phyloP scores from a whole-genome alignment of 1,140 invertebrate species.

The Heliothis virescens region DNA sequence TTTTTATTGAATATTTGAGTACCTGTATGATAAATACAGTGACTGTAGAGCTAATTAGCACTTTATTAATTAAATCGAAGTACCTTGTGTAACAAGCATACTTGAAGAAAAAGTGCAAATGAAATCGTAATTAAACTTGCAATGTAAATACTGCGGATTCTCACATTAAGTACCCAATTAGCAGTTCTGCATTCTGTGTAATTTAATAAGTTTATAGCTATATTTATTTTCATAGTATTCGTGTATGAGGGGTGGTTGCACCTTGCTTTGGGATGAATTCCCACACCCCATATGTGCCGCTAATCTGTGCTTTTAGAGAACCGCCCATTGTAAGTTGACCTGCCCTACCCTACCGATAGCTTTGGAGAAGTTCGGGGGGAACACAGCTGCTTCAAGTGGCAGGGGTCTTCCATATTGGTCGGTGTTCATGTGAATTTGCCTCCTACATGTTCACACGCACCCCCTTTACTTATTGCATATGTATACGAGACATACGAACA shows the following conservation, averaged over 20 bases:
- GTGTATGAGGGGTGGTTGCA: constrained; percentile 49
- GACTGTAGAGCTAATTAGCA: not conserved
- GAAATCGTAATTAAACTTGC: constrained; percentile 5
- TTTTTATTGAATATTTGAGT: not conserved
- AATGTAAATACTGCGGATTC: not conserved
- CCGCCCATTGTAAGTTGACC: constrained; percentile 50
- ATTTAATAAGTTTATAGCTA: constrained; percentile 2
- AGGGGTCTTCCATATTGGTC: constrained; percentile 54
- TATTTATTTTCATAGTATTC: constrained; percentile 32
- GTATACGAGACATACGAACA: constrained; percentile 28
- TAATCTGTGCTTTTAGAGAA: constrained; percentile 54
- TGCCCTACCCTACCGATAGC: constrained; percentile 29
- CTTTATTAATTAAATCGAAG: not conserved
- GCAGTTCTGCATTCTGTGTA: constrained; percentile 9
- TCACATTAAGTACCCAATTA: constrained; percentile 25
- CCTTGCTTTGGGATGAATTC: constrained; percentile 59
- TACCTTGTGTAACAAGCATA: not conserved
- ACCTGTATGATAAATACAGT: not conserved
- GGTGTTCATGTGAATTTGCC: constrained; percentile 59
- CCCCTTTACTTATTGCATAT: constrained; percentile 40
- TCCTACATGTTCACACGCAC: constrained; percentile 61
- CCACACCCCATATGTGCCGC: constrained; percentile 62
- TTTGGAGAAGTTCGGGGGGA: constrained; percentile 29
- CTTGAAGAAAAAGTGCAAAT: not conserved
- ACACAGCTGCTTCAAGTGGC: constrained; percentile 45